Evolutionary conservation across 2,888 invertebrate genomes (phyloP).

Genomic region (Apoderus coryli): DNA sequence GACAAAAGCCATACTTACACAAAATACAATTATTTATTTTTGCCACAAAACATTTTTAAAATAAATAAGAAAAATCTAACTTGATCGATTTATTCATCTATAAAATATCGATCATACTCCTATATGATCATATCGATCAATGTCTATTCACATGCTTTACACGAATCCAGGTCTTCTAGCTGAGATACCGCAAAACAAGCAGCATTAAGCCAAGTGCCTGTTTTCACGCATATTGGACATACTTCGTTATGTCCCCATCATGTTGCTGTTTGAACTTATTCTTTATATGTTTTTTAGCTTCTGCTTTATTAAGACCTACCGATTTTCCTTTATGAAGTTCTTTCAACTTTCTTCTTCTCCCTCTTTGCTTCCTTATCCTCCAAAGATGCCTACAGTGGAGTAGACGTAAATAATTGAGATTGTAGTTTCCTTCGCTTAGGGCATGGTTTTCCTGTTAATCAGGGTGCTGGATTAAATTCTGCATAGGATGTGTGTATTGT

Average conservation of each 20-base stretch:
- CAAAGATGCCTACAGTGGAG: constrained; percentile 9
- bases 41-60: no score
- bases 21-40: no score
- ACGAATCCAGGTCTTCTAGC: constrained; percentile 8
- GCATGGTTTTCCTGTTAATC: constrained; percentile 5
- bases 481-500: constrained; percentile 4
- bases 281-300: no score
- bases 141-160: no score
- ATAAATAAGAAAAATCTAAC: constrained; percentile 6
- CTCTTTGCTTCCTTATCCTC: no score
- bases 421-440: constrained; percentile 7
- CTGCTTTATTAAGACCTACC: constrained; percentile 4
- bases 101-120: constrained; percentile 8
- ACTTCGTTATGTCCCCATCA: constrained; percentile 6
- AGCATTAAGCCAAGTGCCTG: constrained; percentile 9
- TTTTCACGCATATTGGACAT: constrained; percentile 9
- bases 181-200: constrained; percentile 6
- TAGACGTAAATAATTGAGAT: constrained; percentile 8
- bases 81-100: constrained; percentile 4
- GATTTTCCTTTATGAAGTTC: constrained; percentile 6
- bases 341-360: no score
- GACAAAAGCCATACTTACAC: no score
- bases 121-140: constrained; percentile 7
- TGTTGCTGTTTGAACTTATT: no score
- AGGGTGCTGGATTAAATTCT: constrained; percentile 7